Conservation (phyloP, 2,113 vertebrate species). For the Lepidothrix coronata region DNA sequence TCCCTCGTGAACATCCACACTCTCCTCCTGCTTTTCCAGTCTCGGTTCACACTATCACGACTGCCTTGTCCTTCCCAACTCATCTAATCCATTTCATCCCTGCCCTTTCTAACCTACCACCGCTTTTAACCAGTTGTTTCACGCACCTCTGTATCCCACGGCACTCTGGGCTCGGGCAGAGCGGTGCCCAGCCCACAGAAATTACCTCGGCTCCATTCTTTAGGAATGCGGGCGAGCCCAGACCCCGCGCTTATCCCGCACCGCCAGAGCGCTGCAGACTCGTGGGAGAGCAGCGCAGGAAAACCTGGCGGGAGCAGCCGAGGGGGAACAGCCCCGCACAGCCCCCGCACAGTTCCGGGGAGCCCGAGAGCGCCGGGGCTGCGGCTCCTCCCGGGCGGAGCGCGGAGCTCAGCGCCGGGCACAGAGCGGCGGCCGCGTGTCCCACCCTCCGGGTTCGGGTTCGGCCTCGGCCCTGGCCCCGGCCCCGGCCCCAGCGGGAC, state of each 20-base stretch:
- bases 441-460: background rate
- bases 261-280: fast-evolving
- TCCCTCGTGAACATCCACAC: background rate
- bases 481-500: background rate
- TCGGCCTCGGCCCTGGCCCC: background rate
- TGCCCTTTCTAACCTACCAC: fast-evolving
- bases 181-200: background rate
- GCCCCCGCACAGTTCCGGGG: background rate
- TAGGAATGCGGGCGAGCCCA: fast-evolving
- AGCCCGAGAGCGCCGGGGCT: background rate
- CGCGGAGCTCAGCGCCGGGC: background rate
- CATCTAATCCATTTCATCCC: background rate
- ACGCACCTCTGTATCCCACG: fast-evolving
- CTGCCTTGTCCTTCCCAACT: background rate
- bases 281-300: fast-evolving
- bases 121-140: background rate
- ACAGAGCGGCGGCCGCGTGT: background rate
- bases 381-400: background rate
- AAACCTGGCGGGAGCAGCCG: background rate
- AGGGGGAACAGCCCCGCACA: background rate
- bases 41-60: background rate
- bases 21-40: background rate
- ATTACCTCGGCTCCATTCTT: background rate
- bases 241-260: background rate
- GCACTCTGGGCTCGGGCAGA: background rate